Conservation (phyloP, 2,797 vertebrate genomes). For the Pristis pectinata region DNA sequence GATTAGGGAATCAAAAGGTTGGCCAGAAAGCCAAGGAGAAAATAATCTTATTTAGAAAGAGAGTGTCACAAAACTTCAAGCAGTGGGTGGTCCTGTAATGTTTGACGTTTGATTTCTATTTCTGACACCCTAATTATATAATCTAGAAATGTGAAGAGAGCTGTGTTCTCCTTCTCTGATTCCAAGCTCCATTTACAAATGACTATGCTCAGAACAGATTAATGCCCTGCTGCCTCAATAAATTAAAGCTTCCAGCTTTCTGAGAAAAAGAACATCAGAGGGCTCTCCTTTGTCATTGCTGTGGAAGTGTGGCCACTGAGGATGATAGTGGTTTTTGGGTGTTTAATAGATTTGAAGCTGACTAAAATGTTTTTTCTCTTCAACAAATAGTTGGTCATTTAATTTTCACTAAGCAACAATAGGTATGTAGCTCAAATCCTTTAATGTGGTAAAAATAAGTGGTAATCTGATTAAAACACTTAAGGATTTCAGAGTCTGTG, state of each 20-base stretch:
- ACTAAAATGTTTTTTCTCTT: neutral
- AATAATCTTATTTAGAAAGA: neutral
- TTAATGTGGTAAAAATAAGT: neutral
- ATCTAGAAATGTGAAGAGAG: neutral
- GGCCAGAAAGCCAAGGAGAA: neutral
- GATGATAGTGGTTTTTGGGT: neutral
- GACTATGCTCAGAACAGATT: neutral
- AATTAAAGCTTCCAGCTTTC: neutral
- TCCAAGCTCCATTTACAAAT: neutral
- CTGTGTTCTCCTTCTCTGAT: neutral
- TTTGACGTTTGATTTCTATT: neutral
- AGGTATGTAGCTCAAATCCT: neutral
- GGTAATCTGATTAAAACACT: neutral
- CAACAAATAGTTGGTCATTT: neutral
- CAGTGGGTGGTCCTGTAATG: neutral
- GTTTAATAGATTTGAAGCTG: neutral
- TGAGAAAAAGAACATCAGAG: neutral
- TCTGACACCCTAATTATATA: neutral
- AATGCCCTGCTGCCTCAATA: neutral
- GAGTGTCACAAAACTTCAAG: neutral
- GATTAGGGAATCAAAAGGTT: neutral
- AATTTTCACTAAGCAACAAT: neutral
- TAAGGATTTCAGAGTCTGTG: no score
- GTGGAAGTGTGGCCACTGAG: neutral
- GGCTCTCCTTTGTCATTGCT: neutral